Evolutionary conservation across 1,140 invertebrate species (phyloP), one percentile per base, ranked within the genome.

Genomic region (Eurosta solidaginis): DNA sequence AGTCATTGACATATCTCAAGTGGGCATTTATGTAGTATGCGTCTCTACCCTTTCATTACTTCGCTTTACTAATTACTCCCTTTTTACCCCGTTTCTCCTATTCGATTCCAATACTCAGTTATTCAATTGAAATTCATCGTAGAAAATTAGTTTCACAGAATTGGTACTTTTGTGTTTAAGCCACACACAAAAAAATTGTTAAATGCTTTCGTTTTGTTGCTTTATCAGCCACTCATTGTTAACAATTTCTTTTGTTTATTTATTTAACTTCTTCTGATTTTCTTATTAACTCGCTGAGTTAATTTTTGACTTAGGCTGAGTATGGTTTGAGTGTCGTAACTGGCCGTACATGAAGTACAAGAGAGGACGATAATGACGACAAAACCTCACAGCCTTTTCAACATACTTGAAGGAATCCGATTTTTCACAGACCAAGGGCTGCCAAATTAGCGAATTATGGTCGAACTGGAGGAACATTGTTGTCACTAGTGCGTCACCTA

Each of bases 131-230:
- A 68, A 68, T 68, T 68, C 59, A 68, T 42, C 59, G 73, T 74
- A 74, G 73, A 74, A 74, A 74, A 74, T 74, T 74, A 74, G 73
- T 74, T 74, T 74, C 73, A 74, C 27, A 33, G 73, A 74, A 74
- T 74, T 74, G 73, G 73, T 22, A 47, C 44, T 74, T 74, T 47
- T 74, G 27, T 45, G 73, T 1, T 40, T 17, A 9, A 68, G 29
- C n/a, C 20, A 7, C 22, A 63, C 29, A 33, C 17, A 14, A n/a
- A n/a, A n/a, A n/a, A n/a, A 36, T 36, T 5, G 0, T 17, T 17
- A 20, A 40, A 20, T 40, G 33, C 12, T 68, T 68, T 40, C 59
- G 10, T 29, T 33, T 59, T 36, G 33, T 29, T 59, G 25, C 29
- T 59, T 59, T 59, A 59, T 40, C 59, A 68, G 59, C 33, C 20